Percentiles rank a stretch among this genome's conserved stretches.
phyloP scores from a whole-genome alignment of 2,113 vertebrate genomes.

The Aleadryas rufinucha region DNA sequence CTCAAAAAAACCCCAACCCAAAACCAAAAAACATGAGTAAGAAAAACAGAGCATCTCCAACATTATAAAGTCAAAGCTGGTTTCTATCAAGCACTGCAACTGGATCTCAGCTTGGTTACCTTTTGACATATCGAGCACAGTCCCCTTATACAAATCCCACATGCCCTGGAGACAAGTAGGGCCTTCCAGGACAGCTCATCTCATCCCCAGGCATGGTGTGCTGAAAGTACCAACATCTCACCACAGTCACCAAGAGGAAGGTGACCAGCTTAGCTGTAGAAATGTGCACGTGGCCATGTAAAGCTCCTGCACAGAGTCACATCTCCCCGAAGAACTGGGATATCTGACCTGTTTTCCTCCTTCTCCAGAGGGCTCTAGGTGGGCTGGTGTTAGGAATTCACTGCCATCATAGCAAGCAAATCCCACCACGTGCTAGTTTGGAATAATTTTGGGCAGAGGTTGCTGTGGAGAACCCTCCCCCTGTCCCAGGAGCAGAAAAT shows the following conservation, averaged over 20 bases:
- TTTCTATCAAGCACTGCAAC: background rate
- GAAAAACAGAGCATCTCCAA: background rate
- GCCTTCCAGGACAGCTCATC: background rate
- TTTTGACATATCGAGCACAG: background rate
- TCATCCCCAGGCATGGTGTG: background rate
- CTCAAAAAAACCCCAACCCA: too few species aligned
- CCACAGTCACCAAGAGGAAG: background rate
- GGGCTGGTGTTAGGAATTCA: background rate
- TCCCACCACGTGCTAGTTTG: rapidly evolving
- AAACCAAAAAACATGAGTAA: background rate
- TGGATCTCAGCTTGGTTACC: background rate
- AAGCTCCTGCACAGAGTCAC: background rate
- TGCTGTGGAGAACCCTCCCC: background rate
- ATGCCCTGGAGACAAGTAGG: background rate
- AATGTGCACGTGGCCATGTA: rapidly evolving
- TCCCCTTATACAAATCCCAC: background rate
- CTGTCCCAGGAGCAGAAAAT: background rate
- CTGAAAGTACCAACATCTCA: background rate
- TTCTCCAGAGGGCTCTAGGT: background rate
- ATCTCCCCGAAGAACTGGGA: background rate
- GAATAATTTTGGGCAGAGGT: background rate
- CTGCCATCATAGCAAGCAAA: background rate
- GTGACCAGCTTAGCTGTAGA: background rate
- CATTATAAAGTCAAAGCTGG: background rate
- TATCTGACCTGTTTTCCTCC: background rate